Evolutionary conservation across 1,140 invertebrate species (phyloP), one percentile per base, ranked within the genome.

Genomic region (Pseudomyrmex cubaensis): DNA sequence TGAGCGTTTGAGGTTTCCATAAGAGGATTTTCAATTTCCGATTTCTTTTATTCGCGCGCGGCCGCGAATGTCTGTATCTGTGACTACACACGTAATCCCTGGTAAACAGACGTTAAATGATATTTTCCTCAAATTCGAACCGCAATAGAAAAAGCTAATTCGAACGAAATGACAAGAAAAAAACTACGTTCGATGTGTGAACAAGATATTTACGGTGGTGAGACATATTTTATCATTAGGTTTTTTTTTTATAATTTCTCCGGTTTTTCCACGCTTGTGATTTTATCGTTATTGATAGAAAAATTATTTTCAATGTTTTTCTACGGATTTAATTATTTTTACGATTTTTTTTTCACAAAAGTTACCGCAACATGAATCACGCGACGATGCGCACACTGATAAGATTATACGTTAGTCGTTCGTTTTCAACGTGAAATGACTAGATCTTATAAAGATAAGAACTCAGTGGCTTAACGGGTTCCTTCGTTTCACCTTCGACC

Each of bases 401-500:
- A 70, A 59, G 72, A 2, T 80, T 50, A 80, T 44, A 15, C n/a
- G 12, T 54, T 46, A 35, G 35, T 35, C 35, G 17, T 10, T 13
- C 17, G 20, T 35, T 80, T 12, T 72, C 5, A 59, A n/a, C 64
- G 12, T 22, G 48, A 78, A 77, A 76, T 52, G 35, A 59, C 10
- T 9, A 57, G 22, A 70, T 61, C 72, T 59, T 56, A 15, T 17
- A 20, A 15, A 25, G 64, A 78, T 50, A 70, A 48, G 15, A 52
- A 15, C 72, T 80, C 72, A 44, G 64, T 78, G 57, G 52, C 67
- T 84, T 87, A 87, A 87, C 82, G 82, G 82, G 74, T 87, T 87
- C 74, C 67, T 63, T 74, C 83, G 10, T 20, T 35, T 87, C 74
- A 87, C 86, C 85, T 87, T 67, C 67, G 82, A 87, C 85, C 86